Evolutionary conservation across 2,888 invertebrate genomes (phyloP).

Genomic region (Diadegma fenestrale): DNA sequence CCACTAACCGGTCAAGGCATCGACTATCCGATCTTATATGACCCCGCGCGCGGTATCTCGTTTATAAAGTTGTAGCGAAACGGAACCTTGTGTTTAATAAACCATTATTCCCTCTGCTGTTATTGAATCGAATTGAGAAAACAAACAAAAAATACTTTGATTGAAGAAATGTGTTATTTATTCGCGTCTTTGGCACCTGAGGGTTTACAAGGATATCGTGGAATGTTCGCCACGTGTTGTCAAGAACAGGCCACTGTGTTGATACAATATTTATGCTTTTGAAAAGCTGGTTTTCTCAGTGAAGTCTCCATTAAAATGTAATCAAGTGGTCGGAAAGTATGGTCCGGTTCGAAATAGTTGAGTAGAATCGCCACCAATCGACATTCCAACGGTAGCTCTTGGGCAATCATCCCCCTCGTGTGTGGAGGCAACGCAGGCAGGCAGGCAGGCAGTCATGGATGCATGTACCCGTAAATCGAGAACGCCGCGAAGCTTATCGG

Average conservation of each 20-base stretch:
- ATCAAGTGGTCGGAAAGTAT: conserved; percentile 40
- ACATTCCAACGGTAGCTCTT: conserved; percentile 66
- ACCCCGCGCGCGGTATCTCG: background rate
- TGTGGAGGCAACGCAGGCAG: conserved; percentile 43
- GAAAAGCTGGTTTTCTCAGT: conserved; percentile 47
- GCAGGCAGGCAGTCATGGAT: conserved; percentile 41
- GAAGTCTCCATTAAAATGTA: conserved; percentile 65
- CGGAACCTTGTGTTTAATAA: conserved; percentile 4
- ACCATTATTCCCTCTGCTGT: background rate
- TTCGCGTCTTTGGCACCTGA: background rate
- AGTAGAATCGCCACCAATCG: conserved; percentile 64
- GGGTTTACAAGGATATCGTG: conserved; percentile 1
- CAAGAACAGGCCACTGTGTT: conserved; percentile 49
- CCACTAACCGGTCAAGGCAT: conserved; percentile 22
- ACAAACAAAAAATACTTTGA: background rate
- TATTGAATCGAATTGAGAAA: conserved; percentile 14
- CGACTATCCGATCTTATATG: conserved; percentile 30
- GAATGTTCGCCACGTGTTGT: conserved; percentile 15
- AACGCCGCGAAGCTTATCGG: conserved; percentile 66
- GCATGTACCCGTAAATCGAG: conserved; percentile 69
- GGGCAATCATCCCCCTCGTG: conserved; percentile 62
- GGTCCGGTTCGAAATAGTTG: conserved; percentile 61
- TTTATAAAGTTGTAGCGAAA: background rate
- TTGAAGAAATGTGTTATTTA: background rate
- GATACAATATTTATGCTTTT: conserved; percentile 54